Evolutionary conservation across 2,797 vertebrate genomes (phyloP).

Genomic region (Eidolon dupreanum): DNA sequence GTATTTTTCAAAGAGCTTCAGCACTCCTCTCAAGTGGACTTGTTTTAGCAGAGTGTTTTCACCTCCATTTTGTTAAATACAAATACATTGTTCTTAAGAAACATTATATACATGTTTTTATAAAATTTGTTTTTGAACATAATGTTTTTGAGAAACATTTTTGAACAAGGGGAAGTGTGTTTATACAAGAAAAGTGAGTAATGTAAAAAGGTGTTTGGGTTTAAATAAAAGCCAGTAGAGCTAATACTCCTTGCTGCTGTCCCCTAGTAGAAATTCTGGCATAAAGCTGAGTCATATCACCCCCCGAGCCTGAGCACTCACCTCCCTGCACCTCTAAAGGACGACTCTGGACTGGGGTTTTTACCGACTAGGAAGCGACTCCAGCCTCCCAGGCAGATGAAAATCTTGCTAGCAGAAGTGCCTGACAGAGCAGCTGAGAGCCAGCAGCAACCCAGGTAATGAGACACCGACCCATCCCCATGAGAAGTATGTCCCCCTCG

Average conservation of each 20-base stretch:
- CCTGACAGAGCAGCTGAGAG: neutral
- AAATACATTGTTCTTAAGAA: neutral
- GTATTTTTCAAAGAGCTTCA: neutral
- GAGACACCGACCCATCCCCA: neutral
- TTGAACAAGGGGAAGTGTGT: neutral
- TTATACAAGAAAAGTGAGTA: neutral
- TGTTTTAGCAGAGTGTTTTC: neutral
- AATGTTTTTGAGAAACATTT: neutral
- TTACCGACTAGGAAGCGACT: fast-evolving
- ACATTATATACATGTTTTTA: neutral
- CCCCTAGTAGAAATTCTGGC: neutral
- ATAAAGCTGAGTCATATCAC: neutral
- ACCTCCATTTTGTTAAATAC: neutral
- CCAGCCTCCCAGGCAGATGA: neutral
- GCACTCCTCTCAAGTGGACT: neutral
- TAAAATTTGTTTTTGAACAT: neutral
- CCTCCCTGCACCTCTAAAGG: neutral
- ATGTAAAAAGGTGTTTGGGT: neutral
- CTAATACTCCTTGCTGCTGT: neutral
- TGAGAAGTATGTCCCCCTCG: neutral
- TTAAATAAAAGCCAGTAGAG: neutral
- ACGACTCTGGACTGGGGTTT: neutral
- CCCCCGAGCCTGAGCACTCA: neutral
- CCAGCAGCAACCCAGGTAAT: neutral
- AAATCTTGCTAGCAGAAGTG: neutral